Conservation (phyloP, 2,113 vertebrate species). For the Cyprinodon variegatus region DNA sequence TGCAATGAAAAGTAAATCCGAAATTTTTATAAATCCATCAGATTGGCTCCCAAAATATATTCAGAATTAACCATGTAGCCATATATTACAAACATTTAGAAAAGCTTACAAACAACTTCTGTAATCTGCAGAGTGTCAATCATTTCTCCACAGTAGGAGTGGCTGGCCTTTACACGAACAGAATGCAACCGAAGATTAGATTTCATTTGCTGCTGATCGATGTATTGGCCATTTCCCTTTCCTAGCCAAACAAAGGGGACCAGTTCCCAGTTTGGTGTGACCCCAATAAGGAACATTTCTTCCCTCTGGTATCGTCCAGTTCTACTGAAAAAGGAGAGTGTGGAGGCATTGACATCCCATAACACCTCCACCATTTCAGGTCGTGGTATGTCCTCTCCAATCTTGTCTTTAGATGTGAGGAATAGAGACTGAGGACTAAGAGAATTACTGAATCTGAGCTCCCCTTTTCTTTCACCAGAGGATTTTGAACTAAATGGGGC, state of each 20-base stretch:
- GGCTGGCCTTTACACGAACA: too few species aligned
- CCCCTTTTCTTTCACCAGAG: fast-evolving
- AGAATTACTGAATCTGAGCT: neutral
- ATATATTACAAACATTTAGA: neutral
- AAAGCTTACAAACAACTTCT: conserved; percentile 39
- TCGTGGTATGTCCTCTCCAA: neutral
- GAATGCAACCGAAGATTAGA: neutral
- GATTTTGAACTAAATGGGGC: neutral
- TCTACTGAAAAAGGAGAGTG: conserved; percentile 55
- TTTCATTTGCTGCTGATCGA: fast-evolving
- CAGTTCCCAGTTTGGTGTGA: neutral
- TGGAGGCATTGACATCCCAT: conserved; percentile 17
- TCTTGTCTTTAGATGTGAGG: neutral
- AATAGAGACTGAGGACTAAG: neutral
- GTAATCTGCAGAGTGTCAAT: neutral
- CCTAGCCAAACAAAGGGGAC: conserved; percentile 43
- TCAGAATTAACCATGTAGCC: neutral
- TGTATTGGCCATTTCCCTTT: neutral
- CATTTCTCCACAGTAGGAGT: conserved; percentile 7
- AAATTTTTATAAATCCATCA: neutral
- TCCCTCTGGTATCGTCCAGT: conserved; percentile 20
- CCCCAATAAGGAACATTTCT: conserved; percentile 23
- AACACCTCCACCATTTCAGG: conserved; percentile 49
- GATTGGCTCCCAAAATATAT: neutral
- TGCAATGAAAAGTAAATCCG: neutral